phyloP scores from a whole-genome alignment of 2,113 vertebrate species.

The Limanda limanda region DNA sequence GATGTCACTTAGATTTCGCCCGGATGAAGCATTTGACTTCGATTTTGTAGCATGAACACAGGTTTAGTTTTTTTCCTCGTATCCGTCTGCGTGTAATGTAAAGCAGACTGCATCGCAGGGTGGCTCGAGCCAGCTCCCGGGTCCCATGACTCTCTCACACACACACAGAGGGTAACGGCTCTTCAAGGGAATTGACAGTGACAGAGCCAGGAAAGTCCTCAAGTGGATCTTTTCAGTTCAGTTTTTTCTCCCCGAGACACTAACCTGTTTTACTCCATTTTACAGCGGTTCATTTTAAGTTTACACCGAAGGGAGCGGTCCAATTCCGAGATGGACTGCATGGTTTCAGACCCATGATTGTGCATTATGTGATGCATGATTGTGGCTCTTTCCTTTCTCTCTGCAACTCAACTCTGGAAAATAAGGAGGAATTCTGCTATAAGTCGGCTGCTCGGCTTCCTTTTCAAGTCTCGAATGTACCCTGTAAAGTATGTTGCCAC shows the following conservation, averaged over 20 bases:
- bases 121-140: slow-evolving; percentile 72
- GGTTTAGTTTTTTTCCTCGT: slow-evolving; percentile 47
- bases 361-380: slow-evolving; percentile 64
- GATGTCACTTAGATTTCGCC: slow-evolving; percentile 80
- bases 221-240: slow-evolving; percentile 82
- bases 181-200: slow-evolving; percentile 80
- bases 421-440: slow-evolving; percentile 45
- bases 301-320: slow-evolving; percentile 66
- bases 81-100: slow-evolving; percentile 77
- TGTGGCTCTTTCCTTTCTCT: slow-evolving; percentile 37
- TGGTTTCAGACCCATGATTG: slow-evolving; percentile 61
- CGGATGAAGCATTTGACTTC: slow-evolving; percentile 74
- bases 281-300: slow-evolving; percentile 74
- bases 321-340: slow-evolving; percentile 51
- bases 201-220: slow-evolving; percentile 85
- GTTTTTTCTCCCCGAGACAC: slow-evolving; percentile 75
- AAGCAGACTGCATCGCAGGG: slow-evolving; percentile 77
- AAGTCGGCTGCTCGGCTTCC: slow-evolving; percentile 55
- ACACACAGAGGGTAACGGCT: slow-evolving; percentile 73
- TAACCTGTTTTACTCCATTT: slow-evolving; percentile 81
- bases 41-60: slow-evolving; percentile 76
- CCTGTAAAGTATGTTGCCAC: slow-evolving; percentile 68
- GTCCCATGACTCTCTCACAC: slow-evolving; percentile 76
- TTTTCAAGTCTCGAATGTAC: slow-evolving; percentile 65
- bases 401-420: slow-evolving; percentile 15